Evolutionary conservation across 2,888 invertebrate species (phyloP).

Genomic region (Orgyia antiqua): DNA sequence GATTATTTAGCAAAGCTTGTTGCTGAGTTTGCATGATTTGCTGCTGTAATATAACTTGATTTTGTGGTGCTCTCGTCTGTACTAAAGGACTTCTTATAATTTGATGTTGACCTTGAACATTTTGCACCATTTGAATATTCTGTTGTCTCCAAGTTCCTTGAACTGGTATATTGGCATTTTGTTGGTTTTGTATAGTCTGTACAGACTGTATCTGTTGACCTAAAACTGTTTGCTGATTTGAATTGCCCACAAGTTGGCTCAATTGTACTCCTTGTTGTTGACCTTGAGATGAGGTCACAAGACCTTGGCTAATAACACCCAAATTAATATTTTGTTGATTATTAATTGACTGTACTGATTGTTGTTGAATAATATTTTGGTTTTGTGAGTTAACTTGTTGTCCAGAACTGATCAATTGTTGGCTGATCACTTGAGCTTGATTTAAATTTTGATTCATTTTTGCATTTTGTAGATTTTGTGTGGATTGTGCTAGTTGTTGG

Average conservation of each 20-base stretch:
- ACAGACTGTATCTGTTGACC: slow-evolving; percentile 73
- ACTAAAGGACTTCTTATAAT: slow-evolving; percentile 68
- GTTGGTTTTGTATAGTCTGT: slow-evolving; percentile 62
- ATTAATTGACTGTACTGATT: slow-evolving; percentile 59
- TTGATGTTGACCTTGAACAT: slow-evolving; percentile 74
- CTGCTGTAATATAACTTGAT: slow-evolving; percentile 75
- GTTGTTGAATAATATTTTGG: slow-evolving; percentile 62
- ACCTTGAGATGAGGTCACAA: slow-evolving; percentile 58
- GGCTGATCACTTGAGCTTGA: slow-evolving; percentile 62
- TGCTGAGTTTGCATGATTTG: slow-evolving; percentile 78
- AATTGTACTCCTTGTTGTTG: slow-evolving; percentile 60
- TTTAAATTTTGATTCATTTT: slow-evolving; percentile 64
- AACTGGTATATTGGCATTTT: slow-evolving; percentile 50
- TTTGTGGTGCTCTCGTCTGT: slow-evolving; percentile 67
- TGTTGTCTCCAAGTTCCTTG: slow-evolving; percentile 71
- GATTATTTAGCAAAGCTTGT: slow-evolving; percentile 64
- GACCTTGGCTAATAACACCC: slow-evolving; percentile 62
- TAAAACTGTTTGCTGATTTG: slow-evolving; percentile 55
- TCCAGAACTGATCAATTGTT: slow-evolving; percentile 70
- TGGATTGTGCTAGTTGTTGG: slow-evolving; percentile 65
- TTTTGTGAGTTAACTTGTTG: slow-evolving; percentile 65
- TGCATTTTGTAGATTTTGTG: slow-evolving; percentile 68
- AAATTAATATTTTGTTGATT: slow-evolving; percentile 68
- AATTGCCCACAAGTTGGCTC: slow-evolving; percentile 64
- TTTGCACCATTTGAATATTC: slow-evolving; percentile 72